A percentile compares a stretch with the other conserved stretches of the same genome.
These are phyloP conservation scores for Catostylus mosaicus DNA, from an alignment of 30 jellyfish, hydroid and myxozoan genomes.

Conservation along the genomic window DNA sequence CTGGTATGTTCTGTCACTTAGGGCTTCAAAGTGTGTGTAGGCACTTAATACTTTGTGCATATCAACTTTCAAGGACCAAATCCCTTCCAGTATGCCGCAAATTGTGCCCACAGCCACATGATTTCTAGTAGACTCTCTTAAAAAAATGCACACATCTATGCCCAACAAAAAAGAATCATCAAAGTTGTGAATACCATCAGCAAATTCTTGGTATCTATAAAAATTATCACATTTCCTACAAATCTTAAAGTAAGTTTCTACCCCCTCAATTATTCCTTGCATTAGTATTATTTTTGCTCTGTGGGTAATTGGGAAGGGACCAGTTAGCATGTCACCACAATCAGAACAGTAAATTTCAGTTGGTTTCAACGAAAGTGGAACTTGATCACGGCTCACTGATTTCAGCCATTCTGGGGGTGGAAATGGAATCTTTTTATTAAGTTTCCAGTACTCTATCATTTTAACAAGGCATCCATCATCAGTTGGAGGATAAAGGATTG, in stretches of 20 bases:
- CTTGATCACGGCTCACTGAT: background rate
- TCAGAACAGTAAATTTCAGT: background rate
- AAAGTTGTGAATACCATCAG: slow-evolving; percentile 1
- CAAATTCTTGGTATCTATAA: background rate
- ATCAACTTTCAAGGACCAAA: background rate
- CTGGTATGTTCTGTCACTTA: slow-evolving; percentile 25
- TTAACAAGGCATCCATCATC: background rate
- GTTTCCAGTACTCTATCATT: background rate
- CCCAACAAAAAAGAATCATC: background rate
- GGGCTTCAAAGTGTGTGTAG: slow-evolving; percentile 41
- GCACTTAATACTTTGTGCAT: background rate
- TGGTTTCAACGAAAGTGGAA: background rate
- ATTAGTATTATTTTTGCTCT: background rate
- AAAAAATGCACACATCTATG: slow-evolving; percentile 8
- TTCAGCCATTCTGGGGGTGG: background rate
- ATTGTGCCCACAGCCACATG: slow-evolving; percentile 33
- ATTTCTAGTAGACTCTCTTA: slow-evolving; percentile 12
- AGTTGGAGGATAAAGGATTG: background rate
- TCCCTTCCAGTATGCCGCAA: background rate
- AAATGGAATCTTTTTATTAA: background rate
- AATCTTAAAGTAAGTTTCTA: slow-evolving; percentile 1
- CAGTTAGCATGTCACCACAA: background rate
- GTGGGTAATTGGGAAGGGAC: slow-evolving; percentile 9
- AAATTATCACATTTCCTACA: background rate
- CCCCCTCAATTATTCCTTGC: background rate